A percentile compares a stretch with the other conserved stretches of the same genome.
phyloP scores from a whole-genome alignment of 2,113 vertebrate species.

The Hippocampus zosterae region DNA sequence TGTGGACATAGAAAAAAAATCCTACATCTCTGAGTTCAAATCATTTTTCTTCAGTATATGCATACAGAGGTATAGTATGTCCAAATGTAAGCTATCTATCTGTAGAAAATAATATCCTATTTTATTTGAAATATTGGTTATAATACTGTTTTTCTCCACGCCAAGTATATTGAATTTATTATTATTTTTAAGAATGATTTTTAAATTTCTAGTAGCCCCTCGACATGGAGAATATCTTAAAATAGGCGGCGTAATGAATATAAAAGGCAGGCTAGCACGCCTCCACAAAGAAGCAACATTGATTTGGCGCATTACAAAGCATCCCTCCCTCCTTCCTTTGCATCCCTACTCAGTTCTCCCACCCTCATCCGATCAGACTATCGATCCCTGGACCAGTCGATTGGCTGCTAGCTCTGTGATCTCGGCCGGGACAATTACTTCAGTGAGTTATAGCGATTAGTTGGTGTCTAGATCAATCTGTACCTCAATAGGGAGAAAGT shows the following conservation, averaged over 20 bases:
- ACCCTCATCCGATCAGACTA: constrained; percentile 86
- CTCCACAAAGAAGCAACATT: constrained; percentile 68
- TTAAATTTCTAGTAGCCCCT: not conserved
- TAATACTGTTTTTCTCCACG: too few relatives aligned
- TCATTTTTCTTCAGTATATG: too few relatives aligned
- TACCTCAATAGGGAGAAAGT: constrained; percentile 76
- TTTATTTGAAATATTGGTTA: too few relatives aligned
- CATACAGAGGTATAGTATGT: too few relatives aligned
- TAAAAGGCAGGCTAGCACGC: constrained; percentile 67
- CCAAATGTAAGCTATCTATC: too few relatives aligned
- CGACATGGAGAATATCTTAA: not conserved
- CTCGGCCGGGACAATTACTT: constrained; percentile 97
- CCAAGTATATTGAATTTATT: too few relatives aligned
- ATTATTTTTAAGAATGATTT: not conserved
- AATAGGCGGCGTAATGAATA: constrained; percentile 17
- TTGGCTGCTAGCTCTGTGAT: constrained; percentile 94
- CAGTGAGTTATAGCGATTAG: constrained; percentile 99
- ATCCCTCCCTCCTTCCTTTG: constrained; percentile 60
- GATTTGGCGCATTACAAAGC: constrained; percentile 56
- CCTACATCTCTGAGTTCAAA: too few relatives aligned
- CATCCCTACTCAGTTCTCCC: constrained; percentile 75
- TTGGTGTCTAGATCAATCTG: constrained; percentile 94
- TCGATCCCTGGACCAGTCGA: constrained; percentile 86
- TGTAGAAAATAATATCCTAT: too few relatives aligned
- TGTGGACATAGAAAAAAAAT: too few relatives aligned